Evolutionary conservation across 2,888 invertebrate genomes (phyloP), one percentile per base, ranked within the genome.

Genomic region (Lithophane socia): DNA sequence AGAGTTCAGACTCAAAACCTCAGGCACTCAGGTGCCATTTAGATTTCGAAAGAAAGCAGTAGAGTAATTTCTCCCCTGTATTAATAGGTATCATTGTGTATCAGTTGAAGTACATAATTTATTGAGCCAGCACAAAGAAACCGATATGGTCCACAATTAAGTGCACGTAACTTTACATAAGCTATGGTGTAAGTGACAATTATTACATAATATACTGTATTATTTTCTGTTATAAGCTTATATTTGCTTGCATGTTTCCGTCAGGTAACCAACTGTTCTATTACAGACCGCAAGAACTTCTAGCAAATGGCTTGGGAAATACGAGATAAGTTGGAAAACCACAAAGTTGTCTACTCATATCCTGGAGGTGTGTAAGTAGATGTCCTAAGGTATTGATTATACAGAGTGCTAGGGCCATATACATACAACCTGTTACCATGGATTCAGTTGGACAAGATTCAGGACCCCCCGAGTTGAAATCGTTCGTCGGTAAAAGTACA

Each of bases 231-330:
- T 52, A 37, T 60, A 66, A 60, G 18, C 44, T 37, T 3, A 60
- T 79, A 72, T 79, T 79, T 58, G 49, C n/a, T 2, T 78, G n/a
- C n/a, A 44, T 16, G 49, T 49, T 72, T 64, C 21, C 56, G 10
- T 24, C 21, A 65, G 12, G 12, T 70, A 16, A 24, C 37, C 54
- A 8, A 13, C 16, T 56, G 37, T 24, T 70, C 9, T 63, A 49
- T 47, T 37, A 21, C 18, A 0, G 29, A 78, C 60, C 79, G 37
- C 60, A 79, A 47, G n/a, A 67, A 29, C 3, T 7, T 52, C 5
- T 2, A 47, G 24, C 24, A 79, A 77, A 60, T 77, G 12, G 29
- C 12, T 77, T 69, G 70, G 49, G 44, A 77, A 61, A 69, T 61
- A 69, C 44, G 7, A 37, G 5, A 21, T 37, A 54, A 54, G 13